phyloP scores from a whole-genome alignment of 2,888 invertebrate species.

The Pachydiplax longipennis region DNA sequence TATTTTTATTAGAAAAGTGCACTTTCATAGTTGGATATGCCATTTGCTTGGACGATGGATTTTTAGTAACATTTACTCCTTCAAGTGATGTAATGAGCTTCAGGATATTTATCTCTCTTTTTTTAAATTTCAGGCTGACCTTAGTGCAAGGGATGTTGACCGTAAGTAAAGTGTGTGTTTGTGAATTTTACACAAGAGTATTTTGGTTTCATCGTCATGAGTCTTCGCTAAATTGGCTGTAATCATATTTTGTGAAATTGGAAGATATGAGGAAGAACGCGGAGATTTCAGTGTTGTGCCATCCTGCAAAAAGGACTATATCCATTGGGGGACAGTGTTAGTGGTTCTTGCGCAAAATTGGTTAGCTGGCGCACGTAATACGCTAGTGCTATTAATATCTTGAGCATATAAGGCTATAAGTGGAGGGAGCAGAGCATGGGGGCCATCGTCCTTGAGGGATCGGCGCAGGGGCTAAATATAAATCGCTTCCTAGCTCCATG shows the following conservation, averaged over 20 bases:
- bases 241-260: background rate
- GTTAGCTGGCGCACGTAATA: background rate
- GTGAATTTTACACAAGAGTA: background rate
- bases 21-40: background rate
- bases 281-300: background rate
- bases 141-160: constrained; percentile 87
- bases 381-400: constrained; percentile 18
- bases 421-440: background rate
- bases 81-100: background rate
- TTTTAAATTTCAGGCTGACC: constrained; percentile 77
- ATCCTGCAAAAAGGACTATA: background rate
- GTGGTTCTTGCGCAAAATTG: background rate
- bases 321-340: background rate
- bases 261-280: background rate
- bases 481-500: constrained; percentile 6
- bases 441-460: background rate
- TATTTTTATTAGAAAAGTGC: background rate
- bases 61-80: background rate
- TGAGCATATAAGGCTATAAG: constrained; percentile 30
- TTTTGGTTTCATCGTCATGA: too few relatives aligned
- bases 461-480: constrained; percentile 23
- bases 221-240: too few relatives aligned
- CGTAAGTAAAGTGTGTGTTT: constrained; percentile 71
- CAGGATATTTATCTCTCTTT: constrained; percentile 59
- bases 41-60: background rate